A percentile compares a stretch with the other conserved stretches of the same genome.
Conservation (phyloP, 1,140 invertebrate genomes). For the Diploscapter pachys region DNA sequence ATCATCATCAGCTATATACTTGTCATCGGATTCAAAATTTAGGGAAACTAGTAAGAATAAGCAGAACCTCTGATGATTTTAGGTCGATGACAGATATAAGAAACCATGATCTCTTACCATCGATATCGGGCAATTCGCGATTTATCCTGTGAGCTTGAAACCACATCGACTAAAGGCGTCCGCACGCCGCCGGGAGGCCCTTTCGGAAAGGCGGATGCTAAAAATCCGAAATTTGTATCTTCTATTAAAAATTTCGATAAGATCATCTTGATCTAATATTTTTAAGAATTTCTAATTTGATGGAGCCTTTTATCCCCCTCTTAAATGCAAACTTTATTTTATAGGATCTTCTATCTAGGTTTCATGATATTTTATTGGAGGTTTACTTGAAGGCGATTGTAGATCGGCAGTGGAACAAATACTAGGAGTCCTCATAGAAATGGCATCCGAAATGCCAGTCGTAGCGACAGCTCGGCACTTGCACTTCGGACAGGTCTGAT, state of each 20-base stretch:
- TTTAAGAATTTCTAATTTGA: not conserved
- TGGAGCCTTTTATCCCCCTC: conserved; percentile 16
- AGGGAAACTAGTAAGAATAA: not conserved
- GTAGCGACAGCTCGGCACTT: conserved; percentile 25
- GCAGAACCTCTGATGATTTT: too few relatives aligned
- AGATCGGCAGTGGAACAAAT: conserved; percentile 33
- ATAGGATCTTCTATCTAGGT: not conserved
- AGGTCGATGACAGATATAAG: not conserved
- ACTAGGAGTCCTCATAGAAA: conserved; percentile 36
- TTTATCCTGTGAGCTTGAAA: not conserved
- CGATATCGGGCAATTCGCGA: not conserved
- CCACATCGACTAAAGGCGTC: conserved; percentile 17
- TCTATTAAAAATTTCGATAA: not conserved
- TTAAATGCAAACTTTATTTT: conserved; percentile 2
- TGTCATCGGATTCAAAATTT: too few relatives aligned
- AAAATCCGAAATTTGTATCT: conserved; percentile 5
- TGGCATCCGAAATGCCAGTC: conserved; percentile 34
- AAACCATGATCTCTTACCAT: conserved; percentile 1
- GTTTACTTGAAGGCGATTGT: conserved; percentile 31
- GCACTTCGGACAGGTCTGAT: conserved; percentile 46
- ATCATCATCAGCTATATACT: too few relatives aligned
- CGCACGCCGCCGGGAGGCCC: conserved; percentile 2
- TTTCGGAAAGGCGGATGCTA: conserved; percentile 7
- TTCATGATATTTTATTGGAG: conserved; percentile 11
- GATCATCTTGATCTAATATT: too few relatives aligned